These are phyloP conservation scores for Erpornis zantholeuca DNA, from an alignment of 2,113 vertebrate genomes.

Conservation along the genomic window DNA sequence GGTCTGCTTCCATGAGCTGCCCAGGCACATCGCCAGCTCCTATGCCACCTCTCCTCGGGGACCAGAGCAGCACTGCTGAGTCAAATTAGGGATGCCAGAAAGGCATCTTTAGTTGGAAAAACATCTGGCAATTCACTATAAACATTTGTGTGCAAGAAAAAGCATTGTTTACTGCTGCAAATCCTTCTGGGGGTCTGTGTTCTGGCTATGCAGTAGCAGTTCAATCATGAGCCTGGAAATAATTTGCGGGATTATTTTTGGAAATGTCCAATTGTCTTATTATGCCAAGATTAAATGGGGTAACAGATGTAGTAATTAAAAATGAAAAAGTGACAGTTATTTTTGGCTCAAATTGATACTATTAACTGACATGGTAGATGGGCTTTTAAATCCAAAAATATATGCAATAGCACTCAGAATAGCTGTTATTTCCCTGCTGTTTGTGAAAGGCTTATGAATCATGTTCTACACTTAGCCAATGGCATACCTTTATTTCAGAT, in stretches of 20 bases:
- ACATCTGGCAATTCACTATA: neutral
- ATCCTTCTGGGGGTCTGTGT: neutral
- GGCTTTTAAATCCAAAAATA: conserved; percentile 33
- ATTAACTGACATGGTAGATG: neutral
- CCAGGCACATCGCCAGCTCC: neutral
- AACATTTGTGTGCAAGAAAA: neutral
- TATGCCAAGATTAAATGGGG: conserved; percentile 27
- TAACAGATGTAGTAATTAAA: conserved; percentile 66
- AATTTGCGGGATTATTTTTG: neutral
- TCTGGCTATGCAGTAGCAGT: neutral
- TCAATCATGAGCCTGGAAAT: neutral
- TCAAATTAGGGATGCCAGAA: neutral
- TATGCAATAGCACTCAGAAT: conserved; percentile 6
- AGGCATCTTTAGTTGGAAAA: neutral
- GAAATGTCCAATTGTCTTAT: conserved; percentile 10
- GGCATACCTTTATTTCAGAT: conserved; percentile 46
- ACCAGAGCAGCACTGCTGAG: rapidly evolving
- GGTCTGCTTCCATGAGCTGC: neutral
- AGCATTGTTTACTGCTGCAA: neutral
- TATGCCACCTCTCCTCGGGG: rapidly evolving
- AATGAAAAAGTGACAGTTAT: conserved; percentile 55
- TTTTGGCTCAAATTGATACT: conserved; percentile 47
- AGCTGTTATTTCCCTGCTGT: conserved; percentile 54
- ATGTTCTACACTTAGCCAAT: neutral
- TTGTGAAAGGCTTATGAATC: conserved; percentile 61